Evolutionary conservation across 1,140 invertebrate species (phyloP), one percentile per base, ranked within the genome.

Genomic region (Oncopeltus fasciatus): DNA sequence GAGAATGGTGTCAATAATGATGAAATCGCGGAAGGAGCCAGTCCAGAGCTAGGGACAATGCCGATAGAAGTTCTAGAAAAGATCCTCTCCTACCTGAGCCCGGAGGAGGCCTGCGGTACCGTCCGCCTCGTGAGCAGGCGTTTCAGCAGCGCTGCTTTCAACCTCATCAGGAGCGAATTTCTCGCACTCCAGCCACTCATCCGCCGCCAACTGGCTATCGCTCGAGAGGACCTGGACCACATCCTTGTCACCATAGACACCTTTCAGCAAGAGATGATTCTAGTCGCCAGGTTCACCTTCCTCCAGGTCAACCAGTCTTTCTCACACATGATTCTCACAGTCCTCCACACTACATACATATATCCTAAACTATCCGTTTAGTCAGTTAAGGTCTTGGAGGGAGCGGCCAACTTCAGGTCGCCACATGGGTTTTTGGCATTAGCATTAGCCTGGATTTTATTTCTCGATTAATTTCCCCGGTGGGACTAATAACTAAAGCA

Each of bases 261-360:
- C 18, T 29, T 20, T 33, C 14, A 31, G 26, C n/a, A 38, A 14
- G 56, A 57, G 33, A 31, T 57, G 56, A 2, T 29, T 33, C 56
- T 57, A 8, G 56, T 57, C n/a, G 28, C 56, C n/a, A 31, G 33
- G 26, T 57, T 33, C 26, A 57, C 56, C n/a, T 57, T 57, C 24
- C 24, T 57, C 11, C 56, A 57, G 56, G 56, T 57, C 29, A 49
- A 26, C 24, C n/a, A n/a, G n/a, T n/a, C n/a, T n/a, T n/a, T n/a
- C n/a, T n/a, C n/a, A n/a, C n/a, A n/a, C n/a, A n/a, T n/a, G n/a
- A n/a, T n/a, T n/a, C n/a, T n/a, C n/a, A n/a, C n/a, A n/a, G n/a
- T n/a, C n/a, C n/a, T n/a, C n/a, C n/a, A n/a, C n/a, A n/a, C n/a
- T n/a, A n/a, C n/a, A n/a, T n/a, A n/a, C n/a, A n/a, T n/a, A n/a